Base-by-base conservation (phyloP, 2,113 vertebrate species). In the Zingel zingel region DNA sequence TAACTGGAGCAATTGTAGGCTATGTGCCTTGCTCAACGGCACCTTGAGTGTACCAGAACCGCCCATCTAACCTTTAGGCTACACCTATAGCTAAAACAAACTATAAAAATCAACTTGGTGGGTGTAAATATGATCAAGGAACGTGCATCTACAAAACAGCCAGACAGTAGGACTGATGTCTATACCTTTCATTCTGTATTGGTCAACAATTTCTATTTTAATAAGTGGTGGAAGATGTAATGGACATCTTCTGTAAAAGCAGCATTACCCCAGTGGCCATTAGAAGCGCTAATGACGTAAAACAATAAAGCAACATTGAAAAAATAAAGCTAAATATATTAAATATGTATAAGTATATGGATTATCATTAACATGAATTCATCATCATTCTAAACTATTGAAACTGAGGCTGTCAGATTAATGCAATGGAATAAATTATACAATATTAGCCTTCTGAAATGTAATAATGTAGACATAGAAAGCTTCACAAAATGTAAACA, bases 61-160 rank as follows among this genome's bases (percentile, higher is more conserved):
- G 36, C 16, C 39, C 69, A 61, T 68, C n/a, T 82, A 47, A 84
- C 74, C 87, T 84, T 85, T 27, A 78, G 61, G 83, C 59, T 56
- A 56, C 58, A 79, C 63, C 33, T 16, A 11, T 72, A 56, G 83
- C 62, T 74, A 65, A 61, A 65, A 59, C 27, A 48, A 66, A 68
- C 58, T 25, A 6, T 57, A 64, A 83, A 70, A 78, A 27, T 14
- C 36, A 85, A 62, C 50, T 61, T 21, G 14, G 21, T 16, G 54
- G 27, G n/a, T 57, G 61, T 51, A 2, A 8, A 39, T 65, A 8
- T 51, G 50, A 66, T 69, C 7, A 54, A 47, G 11, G 51, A 83
- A 45, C 39, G 64, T 11, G 8, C 64, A 54, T 56, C 19, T 71
- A 19, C 36, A 18, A 76, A 63, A 23, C 70, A 39, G 39, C 39